Evolutionary conservation across 1,140 invertebrate species (phyloP), one percentile per base, ranked within the genome.

Genomic region (Heliconius nattereri): DNA sequence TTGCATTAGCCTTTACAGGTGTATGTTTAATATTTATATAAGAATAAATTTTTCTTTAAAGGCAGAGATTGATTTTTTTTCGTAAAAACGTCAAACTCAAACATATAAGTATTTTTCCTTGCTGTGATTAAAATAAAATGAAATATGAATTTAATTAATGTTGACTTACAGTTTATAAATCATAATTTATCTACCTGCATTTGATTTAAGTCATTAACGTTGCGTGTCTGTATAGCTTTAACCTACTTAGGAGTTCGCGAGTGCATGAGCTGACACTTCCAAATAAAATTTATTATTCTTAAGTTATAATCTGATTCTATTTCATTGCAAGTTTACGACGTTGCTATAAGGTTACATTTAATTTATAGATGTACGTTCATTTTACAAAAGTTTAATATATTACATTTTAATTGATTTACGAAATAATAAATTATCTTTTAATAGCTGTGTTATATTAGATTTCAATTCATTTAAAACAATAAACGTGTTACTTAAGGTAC

Each of bases 241-340:
- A 84, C 85, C 85, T 83, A 86, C 75, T 85, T 86, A 73, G 23
- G 45, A 54, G 66, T 66, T 85, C 29, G 60, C 60, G 29, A 73
- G 73, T 54, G 77, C 80, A 81, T 80, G 80, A 85, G 79, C 81
- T 76, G 78, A 76, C 66, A 85, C 60, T 13, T 83, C 72, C 37
- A 37, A 82, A 71, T 73, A 73, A 83, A 79, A 83, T 85, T 83
- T 83, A 85, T 86, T 82, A 77, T 81, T 78, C 79, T 82, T 74
- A 81, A 76, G 73, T 78, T 83, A 78, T 81, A 74, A 60, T 60
- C 23, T 75, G 74, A 80, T 80, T 71, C 78, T 83, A 72, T 80
- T 78, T 76, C 23, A 78, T 57, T 83, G 52, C 74, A 80, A 80
- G 1, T 8, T 8, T 57, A 57, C 54, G 54, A 66, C 23, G 13